Evolutionary conservation across 2,113 vertebrate species (phyloP).

Genomic region (Pygoscelis antarcticus): DNA sequence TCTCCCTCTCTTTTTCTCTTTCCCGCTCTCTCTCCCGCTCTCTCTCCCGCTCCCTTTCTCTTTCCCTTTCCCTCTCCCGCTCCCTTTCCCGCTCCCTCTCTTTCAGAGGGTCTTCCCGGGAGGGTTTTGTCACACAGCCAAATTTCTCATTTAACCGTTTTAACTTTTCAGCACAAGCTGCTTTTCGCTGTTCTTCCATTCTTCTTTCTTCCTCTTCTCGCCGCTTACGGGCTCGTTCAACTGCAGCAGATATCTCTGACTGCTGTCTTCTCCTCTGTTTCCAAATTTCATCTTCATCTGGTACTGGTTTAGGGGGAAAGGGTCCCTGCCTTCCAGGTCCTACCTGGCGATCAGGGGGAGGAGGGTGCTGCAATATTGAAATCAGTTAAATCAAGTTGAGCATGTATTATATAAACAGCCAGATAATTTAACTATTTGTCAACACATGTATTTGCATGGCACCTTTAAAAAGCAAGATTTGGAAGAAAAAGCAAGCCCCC

Average conservation of each 20-base stretch:
- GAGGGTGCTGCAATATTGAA: slow-evolving; percentile 74
- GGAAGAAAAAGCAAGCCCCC: neutral
- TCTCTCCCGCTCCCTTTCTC: neutral
- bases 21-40: slow-evolving; percentile 33
- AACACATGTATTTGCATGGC: fast-evolving
- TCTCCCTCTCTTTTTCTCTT: slow-evolving; percentile 22
- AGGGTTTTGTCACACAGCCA: slow-evolving; percentile 77
- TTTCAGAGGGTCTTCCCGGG: slow-evolving; percentile 73
- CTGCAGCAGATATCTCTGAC: slow-evolving; percentile 90
- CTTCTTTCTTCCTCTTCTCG: slow-evolving; percentile 95
- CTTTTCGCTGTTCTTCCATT: slow-evolving; percentile 96
- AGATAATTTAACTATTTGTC: neutral
- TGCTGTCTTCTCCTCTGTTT: slow-evolving; percentile 92
- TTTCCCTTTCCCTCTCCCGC: slow-evolving; percentile 25
- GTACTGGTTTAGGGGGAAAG: slow-evolving; percentile 74
- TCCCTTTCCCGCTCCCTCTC: slow-evolving; percentile 68
- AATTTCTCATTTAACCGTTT: slow-evolving; percentile 95
- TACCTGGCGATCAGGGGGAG: slow-evolving; percentile 75
- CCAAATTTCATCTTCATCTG: slow-evolving; percentile 95
- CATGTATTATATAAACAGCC: neutral
- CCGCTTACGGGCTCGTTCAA: slow-evolving; percentile 91
- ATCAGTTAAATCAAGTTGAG: neutral
- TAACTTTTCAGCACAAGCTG: slow-evolving; percentile 95
- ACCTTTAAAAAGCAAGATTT: neutral
- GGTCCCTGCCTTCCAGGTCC: slow-evolving; percentile 72